Conservation (phyloP, 2,113 vertebrate species). For the Paradoxurus hermaphroditus region DNA sequence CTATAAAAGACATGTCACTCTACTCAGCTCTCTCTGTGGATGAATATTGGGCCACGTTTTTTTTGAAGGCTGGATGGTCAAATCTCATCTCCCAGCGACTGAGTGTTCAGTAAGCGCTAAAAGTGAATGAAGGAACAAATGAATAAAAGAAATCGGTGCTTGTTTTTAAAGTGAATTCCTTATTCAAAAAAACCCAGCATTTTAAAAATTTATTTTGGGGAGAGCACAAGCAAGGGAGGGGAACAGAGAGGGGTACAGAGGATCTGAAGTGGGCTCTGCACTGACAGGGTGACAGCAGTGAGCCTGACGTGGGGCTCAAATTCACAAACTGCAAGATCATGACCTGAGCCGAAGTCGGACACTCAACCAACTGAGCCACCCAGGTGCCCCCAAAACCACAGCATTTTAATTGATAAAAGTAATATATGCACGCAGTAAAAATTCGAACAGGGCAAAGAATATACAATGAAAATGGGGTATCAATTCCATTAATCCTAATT, state of each 20-base stretch:
- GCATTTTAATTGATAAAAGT: background rate
- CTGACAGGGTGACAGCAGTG: no score
- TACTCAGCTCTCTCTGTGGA: accelerated
- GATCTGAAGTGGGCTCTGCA: no score
- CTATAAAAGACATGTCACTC: background rate
- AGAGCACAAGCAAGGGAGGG: no score
- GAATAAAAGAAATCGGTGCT: background rate
- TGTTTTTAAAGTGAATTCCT: background rate
- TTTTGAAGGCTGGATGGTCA: background rate
- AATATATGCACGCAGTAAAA: background rate
- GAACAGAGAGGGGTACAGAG: no score
- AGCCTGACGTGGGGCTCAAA: no score
- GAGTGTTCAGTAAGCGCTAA: background rate
- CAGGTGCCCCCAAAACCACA: no score
- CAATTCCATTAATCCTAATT: background rate
- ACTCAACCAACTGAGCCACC: no score
- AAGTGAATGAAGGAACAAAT: background rate
- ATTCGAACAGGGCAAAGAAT: background rate
- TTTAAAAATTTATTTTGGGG: no score
- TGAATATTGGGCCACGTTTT: background rate
- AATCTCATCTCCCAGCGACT: background rate
- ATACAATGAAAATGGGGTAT: background rate
- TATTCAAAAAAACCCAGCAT: background rate
- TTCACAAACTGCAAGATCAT: no score
- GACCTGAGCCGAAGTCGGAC: no score